Conservation (phyloP, 2,888 invertebrate species). For the Drepana falcataria region DNA sequence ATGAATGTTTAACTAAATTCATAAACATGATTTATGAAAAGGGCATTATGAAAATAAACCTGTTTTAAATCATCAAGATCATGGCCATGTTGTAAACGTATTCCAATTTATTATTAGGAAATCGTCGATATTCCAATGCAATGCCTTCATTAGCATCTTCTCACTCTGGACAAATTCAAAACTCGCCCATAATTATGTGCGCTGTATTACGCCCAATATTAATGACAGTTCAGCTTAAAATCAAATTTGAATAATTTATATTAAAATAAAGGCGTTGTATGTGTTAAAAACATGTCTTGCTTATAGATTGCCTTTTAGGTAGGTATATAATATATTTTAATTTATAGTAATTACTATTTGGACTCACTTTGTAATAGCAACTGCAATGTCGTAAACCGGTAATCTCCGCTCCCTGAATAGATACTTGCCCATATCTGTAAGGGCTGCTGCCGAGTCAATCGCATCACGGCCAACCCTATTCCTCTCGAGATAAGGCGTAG, state of each 20-base stretch:
- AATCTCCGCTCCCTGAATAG: conserved; percentile 95
- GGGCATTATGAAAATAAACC: too few species aligned
- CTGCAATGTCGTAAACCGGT: conserved; percentile 97
- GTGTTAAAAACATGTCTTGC: background rate
- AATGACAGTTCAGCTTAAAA: conserved; percentile 27
- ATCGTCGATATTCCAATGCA: too few species aligned
- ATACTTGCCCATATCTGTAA: conserved; percentile 98
- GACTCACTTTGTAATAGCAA: conserved; percentile 96
- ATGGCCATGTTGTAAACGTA: too few species aligned
- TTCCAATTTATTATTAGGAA: too few species aligned
- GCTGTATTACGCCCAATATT: too few species aligned
- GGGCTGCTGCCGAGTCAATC: conserved; percentile 95
- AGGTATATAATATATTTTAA: background rate
- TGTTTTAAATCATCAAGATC: too few species aligned
- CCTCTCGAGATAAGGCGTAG: conserved; percentile 95
- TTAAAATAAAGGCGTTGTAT: background rate
- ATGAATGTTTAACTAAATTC: too few species aligned
- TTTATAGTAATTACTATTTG: background rate
- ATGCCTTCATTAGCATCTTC: too few species aligned
- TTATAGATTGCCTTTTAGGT: too few species aligned
- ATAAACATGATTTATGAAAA: too few species aligned
- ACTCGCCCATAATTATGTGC: conserved; percentile 16
- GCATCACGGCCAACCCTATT: conserved; percentile 96
- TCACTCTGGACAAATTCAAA: conserved; percentile 6
- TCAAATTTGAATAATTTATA: conserved; percentile 27